Base-by-base conservation (phyloP, 2,888 invertebrate species). In the Mythimna pallens region DNA sequence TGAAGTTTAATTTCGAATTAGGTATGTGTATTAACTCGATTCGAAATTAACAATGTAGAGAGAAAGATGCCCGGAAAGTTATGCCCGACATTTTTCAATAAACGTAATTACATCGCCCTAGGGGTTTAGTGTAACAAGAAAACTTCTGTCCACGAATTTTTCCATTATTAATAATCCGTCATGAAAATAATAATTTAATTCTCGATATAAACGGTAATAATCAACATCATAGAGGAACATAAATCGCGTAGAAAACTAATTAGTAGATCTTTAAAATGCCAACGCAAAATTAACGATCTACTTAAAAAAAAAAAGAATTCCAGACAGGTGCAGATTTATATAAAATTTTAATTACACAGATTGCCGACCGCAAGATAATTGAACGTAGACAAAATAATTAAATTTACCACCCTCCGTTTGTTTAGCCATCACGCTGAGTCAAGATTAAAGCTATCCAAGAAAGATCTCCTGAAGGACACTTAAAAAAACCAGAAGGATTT, bases 401-500 rank as follows among this genome's bases (percentile, higher is more conserved):
- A 87, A 85, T 73, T 78, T 67, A 65, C 66, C 71, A 61, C 70
- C 76, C 81, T 87, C 81, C 84, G 81, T 86, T 86, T 86, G 80
- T 85, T 76, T 80, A 82, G 86, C 87, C 84, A 88, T 89, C 84
- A 83, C 77, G 86, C 81, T 85, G 82, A 70, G 82, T 81, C 75
- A 84, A 88, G 86, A 90, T 89, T 87, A 89, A 90, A 88, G 86
- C 85, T 88, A 86, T 86, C 88, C 85, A 78, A 88, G 87, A 85
- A 88, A 88, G 83, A 88, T 86, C 87, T 83, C 73, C 83, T 81
- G 78, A 74, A 89, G 89, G 78, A 82, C 84, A 83, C 87, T 90
- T 88, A 74, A 86, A 89, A 89, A 36, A 90, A 84, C 85, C 81
- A 81, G 89, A 86, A 85, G 88, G 84, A 89, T 92, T 91, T 92